These are phyloP conservation scores for Turritopsis rubra DNA, from an alignment of 30 jellyfish, hydroid and myxozoan species.

Conservation along the genomic window DNA sequence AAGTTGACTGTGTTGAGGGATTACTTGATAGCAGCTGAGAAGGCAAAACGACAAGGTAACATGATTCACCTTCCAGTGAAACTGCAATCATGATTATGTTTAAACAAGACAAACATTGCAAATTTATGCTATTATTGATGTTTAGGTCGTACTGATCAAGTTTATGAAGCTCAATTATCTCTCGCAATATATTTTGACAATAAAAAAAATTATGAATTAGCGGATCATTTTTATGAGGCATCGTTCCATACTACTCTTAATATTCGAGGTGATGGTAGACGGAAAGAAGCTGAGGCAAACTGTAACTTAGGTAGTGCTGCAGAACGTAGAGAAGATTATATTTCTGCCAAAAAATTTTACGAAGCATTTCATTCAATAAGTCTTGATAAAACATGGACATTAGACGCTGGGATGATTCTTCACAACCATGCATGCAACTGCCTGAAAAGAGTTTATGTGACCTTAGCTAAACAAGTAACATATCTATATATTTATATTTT, in stretches of 20 bases:
- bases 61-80: background rate
- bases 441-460: constrained; percentile 55
- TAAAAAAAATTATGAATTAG: constrained; percentile 35
- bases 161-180: constrained; percentile 48
- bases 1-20: constrained; percentile 40
- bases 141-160: constrained; percentile 68
- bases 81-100: background rate
- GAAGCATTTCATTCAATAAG: constrained; percentile 51
- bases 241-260: constrained; percentile 48
- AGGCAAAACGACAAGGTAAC: constrained; percentile 68
- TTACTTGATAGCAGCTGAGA: constrained; percentile 48
- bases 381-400: constrained; percentile 57
- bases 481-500: too few relatives aligned
- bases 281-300: constrained; percentile 82
- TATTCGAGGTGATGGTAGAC: constrained; percentile 56
- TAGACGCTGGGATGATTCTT: constrained; percentile 40
- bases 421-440: constrained; percentile 57
- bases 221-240: constrained; percentile 49
- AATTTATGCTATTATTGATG: background rate
- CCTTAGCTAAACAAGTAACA: constrained; percentile 59
- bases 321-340: constrained; percentile 51
- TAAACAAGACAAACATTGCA: background rate
- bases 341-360: constrained; percentile 27
- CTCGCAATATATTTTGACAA: constrained; percentile 57
- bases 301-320: constrained; percentile 51